Base-by-base conservation (phyloP, 2,888 invertebrate species). In the Clitarchus hookeri region DNA sequence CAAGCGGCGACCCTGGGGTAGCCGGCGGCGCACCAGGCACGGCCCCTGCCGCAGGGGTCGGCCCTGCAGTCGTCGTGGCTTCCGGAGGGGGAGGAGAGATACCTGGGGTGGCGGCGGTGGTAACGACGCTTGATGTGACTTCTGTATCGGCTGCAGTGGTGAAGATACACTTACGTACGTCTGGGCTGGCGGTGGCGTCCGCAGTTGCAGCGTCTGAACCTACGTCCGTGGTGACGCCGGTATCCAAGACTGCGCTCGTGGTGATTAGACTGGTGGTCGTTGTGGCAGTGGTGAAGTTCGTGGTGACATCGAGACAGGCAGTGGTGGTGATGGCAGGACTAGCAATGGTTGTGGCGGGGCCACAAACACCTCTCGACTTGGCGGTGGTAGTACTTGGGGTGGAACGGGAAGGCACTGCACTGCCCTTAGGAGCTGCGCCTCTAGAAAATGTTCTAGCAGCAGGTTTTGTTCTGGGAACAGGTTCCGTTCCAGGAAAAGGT, bases 11-110 rank as follows among this genome's bases (percentile, higher is more conserved):
- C 25, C 48, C 54, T 26, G 85, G 79, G 6, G 44, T 25, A 12
- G 85, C n/a, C 19, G 83, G 36, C 91, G 90, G 9, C 91, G 53
- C 26, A 13, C 84, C 83, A 11, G 84, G 53, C 54, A 25, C 84
- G 9, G 44, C 19, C 19, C 36, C 53, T 19, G 84, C 84, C 0
- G 8, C 84, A 2, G 84, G 84, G 6, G 48, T n/a, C 16, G 26
- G 19, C 11, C 44, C 44, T 8, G 84, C 2, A n/a, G 44, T n/a
- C 84, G n/a, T 36, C 11, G 48, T 11, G 44, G 26, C n/a, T 25
- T 25, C 27, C 8, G 23, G 13, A 19, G 8, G 23, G 19, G 23
- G 8, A 19, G 82, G 25, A 27, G 82, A 82, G 26, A n/a, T 82
- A 9, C 8, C 19, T 11, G 82, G n/a, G 82, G 26, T 19, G 82